Percentiles rank a stretch among this genome's conserved stretches.
Conservation (phyloP, 2,113 vertebrate species). For the Gavialis gangeticus region DNA sequence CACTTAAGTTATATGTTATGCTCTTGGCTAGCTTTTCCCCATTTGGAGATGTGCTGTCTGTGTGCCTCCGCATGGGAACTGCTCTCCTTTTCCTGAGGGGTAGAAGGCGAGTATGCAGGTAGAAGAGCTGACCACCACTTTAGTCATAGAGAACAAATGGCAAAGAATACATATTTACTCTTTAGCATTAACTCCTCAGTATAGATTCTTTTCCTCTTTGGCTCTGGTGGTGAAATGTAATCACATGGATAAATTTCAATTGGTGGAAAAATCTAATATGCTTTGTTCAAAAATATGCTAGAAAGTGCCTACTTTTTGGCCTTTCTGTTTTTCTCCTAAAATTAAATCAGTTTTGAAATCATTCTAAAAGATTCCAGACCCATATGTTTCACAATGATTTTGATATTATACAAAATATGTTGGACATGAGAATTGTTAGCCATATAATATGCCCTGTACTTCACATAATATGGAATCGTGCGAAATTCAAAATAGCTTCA, state of each 20-base stretch:
- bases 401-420: background rate
- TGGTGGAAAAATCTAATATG: background rate
- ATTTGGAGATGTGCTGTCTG: background rate
- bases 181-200: background rate
- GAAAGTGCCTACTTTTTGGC: background rate
- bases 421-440: background rate
- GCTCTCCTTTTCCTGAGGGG: too few relatives aligned
- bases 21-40: background rate
- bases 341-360: accelerated
- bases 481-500: background rate
- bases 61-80: background rate
- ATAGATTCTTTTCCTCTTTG: background rate
- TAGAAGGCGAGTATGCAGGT: too few relatives aligned
- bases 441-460: background rate
- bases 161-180: background rate
- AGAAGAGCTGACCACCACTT: too few relatives aligned
- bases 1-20: background rate
- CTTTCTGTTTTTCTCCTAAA: background rate
- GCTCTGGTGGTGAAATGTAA: background rate
- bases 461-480: background rate
- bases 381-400: background rate
- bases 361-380: background rate
- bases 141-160: background rate
- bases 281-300: background rate
- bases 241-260: background rate